Conservation (phyloP, 2,797 vertebrate genomes). For the Psittacula derbiana region DNA sequence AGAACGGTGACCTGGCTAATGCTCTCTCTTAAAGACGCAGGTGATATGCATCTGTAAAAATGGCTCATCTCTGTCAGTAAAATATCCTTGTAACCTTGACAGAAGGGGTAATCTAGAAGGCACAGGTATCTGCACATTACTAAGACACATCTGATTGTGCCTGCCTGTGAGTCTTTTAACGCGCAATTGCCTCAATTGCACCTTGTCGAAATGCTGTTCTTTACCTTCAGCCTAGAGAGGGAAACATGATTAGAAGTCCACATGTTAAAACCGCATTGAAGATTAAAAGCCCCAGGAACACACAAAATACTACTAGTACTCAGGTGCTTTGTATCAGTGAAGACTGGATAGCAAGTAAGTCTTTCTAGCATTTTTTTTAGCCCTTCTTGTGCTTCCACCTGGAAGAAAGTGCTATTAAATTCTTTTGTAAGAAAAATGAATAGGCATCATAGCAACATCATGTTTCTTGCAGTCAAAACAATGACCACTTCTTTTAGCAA, state of each 20-base stretch:
- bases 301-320: neutral
- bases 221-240: neutral
- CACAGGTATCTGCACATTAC: neutral
- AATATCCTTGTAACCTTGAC: neutral
- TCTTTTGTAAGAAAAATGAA: neutral
- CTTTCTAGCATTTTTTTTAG: neutral
- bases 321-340: neutral
- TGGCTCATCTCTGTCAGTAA: neutral
- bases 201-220: neutral
- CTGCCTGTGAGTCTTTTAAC: neutral
- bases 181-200: neutral
- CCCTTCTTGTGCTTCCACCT: neutral
- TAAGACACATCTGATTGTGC: neutral
- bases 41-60: neutral
- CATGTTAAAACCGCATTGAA: neutral
- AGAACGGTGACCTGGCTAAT: neutral
- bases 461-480: neutral
- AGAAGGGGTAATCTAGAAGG: neutral
- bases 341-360: neutral
- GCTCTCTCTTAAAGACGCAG: neutral
- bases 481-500: neutral
- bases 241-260: neutral
- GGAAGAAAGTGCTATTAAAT: neutral
- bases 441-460: neutral
- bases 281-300: neutral